These are phyloP conservation scores for Nycticryphes semicollaris DNA, from an alignment of 2,113 vertebrate genomes.

Conservation along the genomic window DNA sequence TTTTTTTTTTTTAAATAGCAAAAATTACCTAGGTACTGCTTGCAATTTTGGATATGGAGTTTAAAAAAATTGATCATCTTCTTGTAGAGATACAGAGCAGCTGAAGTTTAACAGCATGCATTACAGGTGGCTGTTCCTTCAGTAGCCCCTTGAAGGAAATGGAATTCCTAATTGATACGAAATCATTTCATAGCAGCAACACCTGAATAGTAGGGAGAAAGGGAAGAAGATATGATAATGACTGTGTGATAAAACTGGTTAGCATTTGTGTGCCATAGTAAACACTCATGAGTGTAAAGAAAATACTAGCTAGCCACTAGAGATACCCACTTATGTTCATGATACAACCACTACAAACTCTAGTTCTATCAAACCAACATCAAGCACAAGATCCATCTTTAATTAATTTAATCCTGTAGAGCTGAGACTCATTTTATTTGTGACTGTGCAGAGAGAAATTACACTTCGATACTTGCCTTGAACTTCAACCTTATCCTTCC, in stretches of 20 bases:
- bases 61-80: background rate
- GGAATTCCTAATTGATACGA: conserved; percentile 53
- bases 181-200: conserved; percentile 43
- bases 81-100: background rate
- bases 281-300: conserved; percentile 69
- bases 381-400: conserved; percentile 71
- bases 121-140: conserved; percentile 52
- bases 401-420: conserved; percentile 74
- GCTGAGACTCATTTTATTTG: conserved; percentile 70
- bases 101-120: conserved; percentile 27
- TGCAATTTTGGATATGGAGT: background rate
- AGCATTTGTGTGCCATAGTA: conserved; percentile 64
- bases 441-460: conserved; percentile 68
- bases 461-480: conserved; percentile 69
- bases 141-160: conserved; percentile 54
- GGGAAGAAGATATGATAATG: conserved; percentile 58
- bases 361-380: conserved; percentile 68
- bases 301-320: conserved; percentile 70
- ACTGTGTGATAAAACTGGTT: conserved; percentile 64
- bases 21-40: background rate
- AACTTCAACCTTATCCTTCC: conserved; percentile 70
- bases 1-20: background rate
- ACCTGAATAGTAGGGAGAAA: conserved; percentile 62
- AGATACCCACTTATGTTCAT: conserved; percentile 72
- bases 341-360: conserved; percentile 71